Evolutionary conservation across 2,888 invertebrate genomes (phyloP), one percentile per base, ranked within the genome.

Genomic region (Pasiphila rectangulata): DNA sequence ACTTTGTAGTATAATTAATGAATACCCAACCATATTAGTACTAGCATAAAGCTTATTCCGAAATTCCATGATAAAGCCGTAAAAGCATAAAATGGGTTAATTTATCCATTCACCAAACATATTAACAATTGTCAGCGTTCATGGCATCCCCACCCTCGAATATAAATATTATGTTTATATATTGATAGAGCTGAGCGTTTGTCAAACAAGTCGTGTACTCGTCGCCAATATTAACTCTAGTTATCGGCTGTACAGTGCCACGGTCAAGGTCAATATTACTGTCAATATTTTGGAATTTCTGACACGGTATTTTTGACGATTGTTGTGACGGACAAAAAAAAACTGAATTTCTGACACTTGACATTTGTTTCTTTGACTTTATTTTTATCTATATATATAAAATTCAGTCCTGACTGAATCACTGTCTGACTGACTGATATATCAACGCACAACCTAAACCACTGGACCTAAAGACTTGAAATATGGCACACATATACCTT

Each of bases 121-220:
- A 30, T 27, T 37, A 41, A 40, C 21, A 39, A 13, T 6, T 9
- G 23, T 16, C 16, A 16, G 24, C 25, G 36, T 46, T 46, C 42
- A 39, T 24, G 15, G 37, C 45, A 27, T 29, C 47, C 41, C 51
- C 42, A 39, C 40, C 71, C 73, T 75, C 78, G 83, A 83, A 86
- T 83, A 87, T 86, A 87, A 87, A 88, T 85, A 87, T 86, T 83
- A 79, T 87, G 86, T 88, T 84, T 87, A 87, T 86, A 86, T 87
- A 87, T 88, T 88, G 87, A 87, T 87, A 88, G 83, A 86, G 85
- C 72, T 69, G 77, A 86, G 83, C 84, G 85, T 74, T 81, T 76
- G 76, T 80, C 87, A 88, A 87, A 88, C 86, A 85, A 65, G 59
- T 69, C 68, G 83, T 83, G 73, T 82, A 73, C 78, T 82, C n/a